phyloP scores from a whole-genome alignment of 2,113 vertebrate genomes.

The Thalassarche chlororhynchos region DNA sequence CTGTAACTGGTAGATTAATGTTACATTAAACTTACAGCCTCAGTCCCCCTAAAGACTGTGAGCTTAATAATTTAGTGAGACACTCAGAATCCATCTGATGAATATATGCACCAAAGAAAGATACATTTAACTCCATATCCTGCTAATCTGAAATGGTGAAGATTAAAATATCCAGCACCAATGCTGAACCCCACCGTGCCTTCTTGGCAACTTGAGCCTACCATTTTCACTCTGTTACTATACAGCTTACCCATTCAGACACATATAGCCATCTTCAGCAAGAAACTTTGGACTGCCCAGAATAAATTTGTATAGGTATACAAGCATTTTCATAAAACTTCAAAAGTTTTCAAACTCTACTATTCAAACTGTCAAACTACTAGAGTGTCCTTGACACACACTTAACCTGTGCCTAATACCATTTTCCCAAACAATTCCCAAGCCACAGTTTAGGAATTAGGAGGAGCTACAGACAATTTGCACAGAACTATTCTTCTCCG shows the following conservation, averaged over 20 bases:
- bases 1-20: neutral
- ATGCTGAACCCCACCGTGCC: fast-evolving
- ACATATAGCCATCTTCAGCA: neutral
- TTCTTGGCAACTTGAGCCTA: neutral
- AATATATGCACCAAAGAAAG: neutral
- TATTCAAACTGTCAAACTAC: neutral
- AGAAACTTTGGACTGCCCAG: neutral
- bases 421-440: neutral
- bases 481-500: neutral
- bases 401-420: neutral
- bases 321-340: neutral
- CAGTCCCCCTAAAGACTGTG: neutral
- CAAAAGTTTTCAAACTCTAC: neutral
- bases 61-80: neutral
- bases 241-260: neutral
- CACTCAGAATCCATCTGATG: neutral
- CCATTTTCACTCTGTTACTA: neutral
- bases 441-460: neutral
- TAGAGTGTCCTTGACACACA: neutral
- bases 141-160: neutral
- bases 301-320: neutral
- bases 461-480: neutral
- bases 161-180: neutral
- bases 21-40: neutral
- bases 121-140: neutral